Percentiles rank a stretch among this genome's conserved stretches.
phyloP scores from a whole-genome alignment of 2,113 vertebrate species.

The Hipposideros armiger region DNA sequence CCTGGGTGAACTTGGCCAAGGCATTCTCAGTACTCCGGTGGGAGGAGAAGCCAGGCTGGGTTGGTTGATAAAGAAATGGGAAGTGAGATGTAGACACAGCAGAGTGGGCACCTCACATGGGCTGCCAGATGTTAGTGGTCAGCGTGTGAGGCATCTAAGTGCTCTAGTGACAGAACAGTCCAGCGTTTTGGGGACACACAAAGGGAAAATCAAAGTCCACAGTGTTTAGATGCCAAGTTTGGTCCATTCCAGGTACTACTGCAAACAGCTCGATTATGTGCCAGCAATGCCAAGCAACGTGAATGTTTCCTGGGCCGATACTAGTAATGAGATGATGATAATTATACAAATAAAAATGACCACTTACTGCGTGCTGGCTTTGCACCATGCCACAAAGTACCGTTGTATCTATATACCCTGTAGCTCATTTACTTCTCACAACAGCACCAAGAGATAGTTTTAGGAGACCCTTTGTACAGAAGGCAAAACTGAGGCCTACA shows the following conservation, averaged over 20 bases:
- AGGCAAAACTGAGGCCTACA: not conserved
- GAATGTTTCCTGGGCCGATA: fast-evolving
- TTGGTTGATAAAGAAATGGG: no score
- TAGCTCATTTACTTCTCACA: not conserved
- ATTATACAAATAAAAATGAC: not conserved
- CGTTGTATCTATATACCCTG: no score
- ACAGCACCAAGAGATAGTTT: no score
- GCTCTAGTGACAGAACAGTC: no score
- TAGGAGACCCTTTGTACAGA: not conserved
- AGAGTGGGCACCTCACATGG: fast-evolving
- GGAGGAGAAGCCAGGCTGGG: not conserved
- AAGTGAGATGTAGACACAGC: fast-evolving
- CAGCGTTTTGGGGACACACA: not conserved
- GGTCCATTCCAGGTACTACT: no score
- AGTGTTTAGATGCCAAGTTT: not conserved
- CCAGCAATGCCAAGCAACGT: not conserved
- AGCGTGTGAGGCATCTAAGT: fast-evolving
- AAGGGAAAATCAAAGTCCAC: not conserved
- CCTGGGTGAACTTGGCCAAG: no score
- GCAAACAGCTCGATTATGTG: not conserved
- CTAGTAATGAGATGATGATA: not conserved
- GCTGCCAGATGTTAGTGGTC: not conserved
- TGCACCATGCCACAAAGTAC: no score
- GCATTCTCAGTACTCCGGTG: fast-evolving
- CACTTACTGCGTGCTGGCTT: not conserved